These are phyloP conservation scores for Ciona savignyi DNA, from an alignment of 23 tunicate genomes.

Conservation along the genomic window DNA sequence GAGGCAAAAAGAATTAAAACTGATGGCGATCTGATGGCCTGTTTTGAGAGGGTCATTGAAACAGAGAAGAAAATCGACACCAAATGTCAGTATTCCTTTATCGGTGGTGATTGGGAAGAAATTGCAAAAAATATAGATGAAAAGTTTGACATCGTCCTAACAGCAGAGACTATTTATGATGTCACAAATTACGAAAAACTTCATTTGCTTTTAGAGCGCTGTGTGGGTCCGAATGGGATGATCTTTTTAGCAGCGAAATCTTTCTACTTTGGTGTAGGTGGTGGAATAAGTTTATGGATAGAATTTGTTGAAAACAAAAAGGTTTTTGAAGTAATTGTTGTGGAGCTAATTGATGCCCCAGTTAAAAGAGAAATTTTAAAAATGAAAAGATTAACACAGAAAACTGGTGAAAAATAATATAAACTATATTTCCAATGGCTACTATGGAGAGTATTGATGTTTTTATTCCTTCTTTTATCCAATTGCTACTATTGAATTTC, in stretches of 20 bases:
- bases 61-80: no score
- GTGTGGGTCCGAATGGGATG: slow-evolving; percentile 16
- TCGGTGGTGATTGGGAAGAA: slow-evolving; percentile 59
- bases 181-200: slow-evolving; percentile 20
- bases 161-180: slow-evolving; percentile 71
- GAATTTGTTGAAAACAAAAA: slow-evolving; percentile 27
- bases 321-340: slow-evolving; percentile 16
- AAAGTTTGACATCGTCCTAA: slow-evolving; percentile 55
- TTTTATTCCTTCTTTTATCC: no score
- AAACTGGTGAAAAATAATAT: no score
- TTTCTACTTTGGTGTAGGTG: slow-evolving; percentile 85
- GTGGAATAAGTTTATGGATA: slow-evolving; percentile 53
- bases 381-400: no score
- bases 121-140: not conserved
- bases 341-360: slow-evolving; percentile 18
- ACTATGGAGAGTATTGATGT: no score
- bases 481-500: no score
- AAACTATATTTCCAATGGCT: no score
- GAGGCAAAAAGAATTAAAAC: no score
- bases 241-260: slow-evolving; percentile 52
- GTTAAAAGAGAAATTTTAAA: slow-evolving; percentile 35
- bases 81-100: slow-evolving; percentile 6
- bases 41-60: no score
- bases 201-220: slow-evolving; percentile 5
- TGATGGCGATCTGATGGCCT: no score